Base-by-base conservation (phyloP, 2,797 vertebrate genomes). In the Mormyrus proboscirostris region DNA sequence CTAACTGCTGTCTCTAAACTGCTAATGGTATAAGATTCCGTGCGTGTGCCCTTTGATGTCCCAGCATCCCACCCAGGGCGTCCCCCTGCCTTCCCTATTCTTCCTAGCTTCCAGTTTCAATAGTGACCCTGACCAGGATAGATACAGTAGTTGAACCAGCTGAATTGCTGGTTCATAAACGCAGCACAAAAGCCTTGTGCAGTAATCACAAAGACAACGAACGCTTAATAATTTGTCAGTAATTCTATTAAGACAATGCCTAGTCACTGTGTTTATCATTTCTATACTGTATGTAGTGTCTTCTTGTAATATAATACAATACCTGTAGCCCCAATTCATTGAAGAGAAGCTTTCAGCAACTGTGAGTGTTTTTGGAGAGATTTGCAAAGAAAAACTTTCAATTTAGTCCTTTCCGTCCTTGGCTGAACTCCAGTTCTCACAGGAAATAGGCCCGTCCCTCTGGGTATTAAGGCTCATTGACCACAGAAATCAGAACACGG, bases 381-480 rank as follows among this genome's bases (percentile, higher is more conserved):
- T 94, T 94, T 94, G 89, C 89, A 89, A 92, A 92, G 92, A 88
- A 94, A 92, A 95, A 95, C 90, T 92, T 93, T 92, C 85, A 90
- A 93, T 93, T 92, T 89, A 93, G 94, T 95, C 94, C 93, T 95
- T 95, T 96, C 9, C 94, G 95, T 95, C 93, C 94, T 94, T 90
- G 88, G 89, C 93, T 90, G 91, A 91, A 91, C 92, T 95, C 92
- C 92, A 95, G 95, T 95, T 95, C 95, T 91, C 93, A 93, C 92
- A 95, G 93, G 94, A 95, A 96, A 95, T 94, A 94, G 94, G 90
- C 90, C 90, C 91, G 90, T 95, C 95, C 94, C 95, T 76, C 76
- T 93, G 92, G 95, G 92, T 92, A 91, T 86, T 93, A 94, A 95
- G 94, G 94, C 95, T 95, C 95, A 95, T 95, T 96, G 95, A 96